Evolutionary conservation across 1,140 invertebrate species (phyloP), one percentile per base, ranked within the genome.

Genomic region (Agrypnia vestita): DNA sequence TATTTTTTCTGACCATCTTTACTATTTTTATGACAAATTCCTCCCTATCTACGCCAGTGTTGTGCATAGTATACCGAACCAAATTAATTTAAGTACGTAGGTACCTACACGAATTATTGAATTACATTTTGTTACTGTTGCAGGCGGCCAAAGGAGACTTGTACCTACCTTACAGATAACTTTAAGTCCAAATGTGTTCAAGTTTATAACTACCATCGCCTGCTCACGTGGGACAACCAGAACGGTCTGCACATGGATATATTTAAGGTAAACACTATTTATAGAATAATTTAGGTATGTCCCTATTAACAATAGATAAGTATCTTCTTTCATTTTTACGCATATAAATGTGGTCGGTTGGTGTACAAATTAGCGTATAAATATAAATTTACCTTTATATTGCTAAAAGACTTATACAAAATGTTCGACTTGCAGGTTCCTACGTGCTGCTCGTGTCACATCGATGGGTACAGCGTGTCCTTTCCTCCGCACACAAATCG

Each of bases 191-290:
- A 94, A 69, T 97, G 96, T 84, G 91, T 93, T 3, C 96, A 97
- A 91, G 93, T 97, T 0, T 95, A 95, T 86, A 96, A 96, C 85
- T 96, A 96, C 84, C 96, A 97, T 85, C 90, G 96, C n/a, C 88
- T 97, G 6, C 84, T 97, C 0, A 95, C 95, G 0, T 97, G 95
- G 94, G 95, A 96, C 84, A 93, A 94, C 56, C 92, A 93, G 46
- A 90, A 93, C 35, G 95, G 95, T 8, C 89, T 97, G 0, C 95
- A 96, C 82, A 95, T 96, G 91, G 96, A 97, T 85, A 95, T 96
- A 53, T 96, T 96, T 84, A 96, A 96, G 91, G 92, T 93, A 76
- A 56, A 59, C 13, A 59, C 3, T 3, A 59, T 6, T 59, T 0
- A 59, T 4, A 9, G n/a, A 51, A 51, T 15, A 12, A 51, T 51